A percentile compares a stretch with the other conserved stretches of the same genome.
phyloP scores from a whole-genome alignment of 2,888 invertebrate genomes.

The Dasypolia templi region DNA sequence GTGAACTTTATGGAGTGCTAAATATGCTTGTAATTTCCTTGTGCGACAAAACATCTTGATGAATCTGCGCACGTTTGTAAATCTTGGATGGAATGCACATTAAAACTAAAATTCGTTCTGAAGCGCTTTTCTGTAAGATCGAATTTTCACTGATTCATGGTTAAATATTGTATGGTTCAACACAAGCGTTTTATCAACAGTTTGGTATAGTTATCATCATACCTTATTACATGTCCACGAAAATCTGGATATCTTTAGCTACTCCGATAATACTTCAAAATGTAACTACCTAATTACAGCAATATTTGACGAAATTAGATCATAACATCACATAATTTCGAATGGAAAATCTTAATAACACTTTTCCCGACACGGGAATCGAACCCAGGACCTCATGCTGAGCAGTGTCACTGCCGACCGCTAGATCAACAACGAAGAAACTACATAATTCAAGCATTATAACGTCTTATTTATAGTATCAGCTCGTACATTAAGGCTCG shows the following conservation, averaged over 20 bases:
- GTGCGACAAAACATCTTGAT: background rate
- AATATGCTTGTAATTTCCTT: slow-evolving; percentile 13
- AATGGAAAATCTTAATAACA: background rate
- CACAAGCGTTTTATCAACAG: background rate
- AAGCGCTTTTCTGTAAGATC: background rate
- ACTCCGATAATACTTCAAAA: background rate
- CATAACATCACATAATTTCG: background rate
- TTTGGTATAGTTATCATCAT: background rate
- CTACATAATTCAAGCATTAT: background rate
- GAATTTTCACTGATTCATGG: slow-evolving; percentile 1
- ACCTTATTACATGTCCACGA: too few relatives aligned
- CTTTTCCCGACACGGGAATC: background rate
- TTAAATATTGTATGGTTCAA: background rate
- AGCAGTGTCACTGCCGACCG: background rate
- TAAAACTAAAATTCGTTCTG: slow-evolving; percentile 1
- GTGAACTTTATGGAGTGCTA: background rate
- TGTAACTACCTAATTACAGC: too few relatives aligned
- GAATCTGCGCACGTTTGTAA: slow-evolving; percentile 26
- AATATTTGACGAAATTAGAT: too few relatives aligned
- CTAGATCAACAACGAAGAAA: background rate
- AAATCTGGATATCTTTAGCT: background rate
- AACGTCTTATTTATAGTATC: slow-evolving; percentile 30
- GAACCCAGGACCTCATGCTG: background rate
- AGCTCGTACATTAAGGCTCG: background rate
- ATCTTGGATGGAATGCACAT: background rate